These are phyloP conservation scores for Characodon lateralis DNA, from an alignment of 2,797 vertebrate species.

Conservation along the genomic window DNA sequence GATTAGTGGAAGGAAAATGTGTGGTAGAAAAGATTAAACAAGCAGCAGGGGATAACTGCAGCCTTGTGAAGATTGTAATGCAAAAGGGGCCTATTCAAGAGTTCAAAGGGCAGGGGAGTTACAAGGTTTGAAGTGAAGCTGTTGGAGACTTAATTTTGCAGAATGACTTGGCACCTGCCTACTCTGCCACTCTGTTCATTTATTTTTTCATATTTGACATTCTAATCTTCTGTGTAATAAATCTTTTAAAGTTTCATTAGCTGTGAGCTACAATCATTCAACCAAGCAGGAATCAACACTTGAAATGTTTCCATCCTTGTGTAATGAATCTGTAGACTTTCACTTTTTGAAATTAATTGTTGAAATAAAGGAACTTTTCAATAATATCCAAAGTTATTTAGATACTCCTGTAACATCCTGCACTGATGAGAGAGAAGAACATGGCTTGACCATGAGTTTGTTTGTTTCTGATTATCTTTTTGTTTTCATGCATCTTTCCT, in stretches of 20 bases:
- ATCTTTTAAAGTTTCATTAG: background rate
- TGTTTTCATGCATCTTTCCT: slow-evolving; percentile 12
- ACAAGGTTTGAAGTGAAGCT: background rate
- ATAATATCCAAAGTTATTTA: background rate
- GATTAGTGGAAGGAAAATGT: too few relatives aligned
- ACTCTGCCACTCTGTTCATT: background rate
- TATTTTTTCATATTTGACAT: background rate
- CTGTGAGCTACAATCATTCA: background rate
- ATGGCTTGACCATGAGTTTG: slow-evolving; percentile 18
- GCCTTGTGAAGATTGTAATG: too few relatives aligned
- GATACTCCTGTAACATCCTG: background rate
- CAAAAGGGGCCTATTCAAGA: too few relatives aligned
- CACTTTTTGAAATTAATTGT: background rate
- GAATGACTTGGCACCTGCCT: background rate
- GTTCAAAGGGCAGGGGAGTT: too few relatives aligned
- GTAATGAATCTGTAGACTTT: background rate
- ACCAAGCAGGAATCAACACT: background rate
- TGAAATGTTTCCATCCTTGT: background rate
- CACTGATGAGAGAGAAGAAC: slow-evolving; percentile 6
- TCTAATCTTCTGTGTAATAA: background rate
- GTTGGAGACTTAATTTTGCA: background rate
- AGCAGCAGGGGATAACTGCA: too few relatives aligned
- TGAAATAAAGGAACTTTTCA: background rate
- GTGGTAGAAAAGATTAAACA: too few relatives aligned
- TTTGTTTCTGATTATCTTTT: slow-evolving; percentile 22